Evolutionary conservation across 2,888 invertebrate species (phyloP), one percentile per base, ranked within the genome.

Genomic region (Nomada hirtipes): DNA sequence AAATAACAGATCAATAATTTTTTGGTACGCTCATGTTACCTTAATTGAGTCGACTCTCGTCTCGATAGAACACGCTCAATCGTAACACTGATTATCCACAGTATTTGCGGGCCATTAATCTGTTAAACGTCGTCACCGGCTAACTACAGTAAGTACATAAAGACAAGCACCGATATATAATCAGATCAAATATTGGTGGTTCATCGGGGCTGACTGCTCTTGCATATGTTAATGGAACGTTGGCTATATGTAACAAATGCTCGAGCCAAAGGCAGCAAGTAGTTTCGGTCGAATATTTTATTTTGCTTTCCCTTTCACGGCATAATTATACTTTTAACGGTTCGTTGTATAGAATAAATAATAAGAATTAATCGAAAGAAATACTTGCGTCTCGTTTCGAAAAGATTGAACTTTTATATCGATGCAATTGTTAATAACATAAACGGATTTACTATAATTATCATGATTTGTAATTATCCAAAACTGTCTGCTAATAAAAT

Each of bases 41-140:
- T 73, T 63, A 50, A 73, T 73, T 11, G 57, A 50, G 53, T 76
- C 74, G n/a, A 50, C 36, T 13, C 29, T 50, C 36, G 36, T 9
- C 11, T 10, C 44, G 60, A 60, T 15, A 26, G 59, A 64, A 50
- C 64, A 47, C 26, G 52, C 29, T 74, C 75, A 13, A 74, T 63
- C 73, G 26, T 23, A 3, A 64, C 13, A 29, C 63, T 36, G 55
- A 23, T 61, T 50, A 63, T 60, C 64, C 68, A 50, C 55, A 13
- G 61, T 79, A 68, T 73, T 81, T 68, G 60, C 68, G 20, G 69
- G 2, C 73, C 64, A 74, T 81, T 79, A 74, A 67, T 69, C 79
- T 36, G 74, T 81, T 69, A 26, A 63, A 42, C n/a, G 55, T 44
- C 63, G 50, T 74, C 69, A 47, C 59, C 20, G 44, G 53, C 50